Evolutionary conservation across 1,140 invertebrate species (phyloP).

Genomic region (Plutomurus gul): DNA sequence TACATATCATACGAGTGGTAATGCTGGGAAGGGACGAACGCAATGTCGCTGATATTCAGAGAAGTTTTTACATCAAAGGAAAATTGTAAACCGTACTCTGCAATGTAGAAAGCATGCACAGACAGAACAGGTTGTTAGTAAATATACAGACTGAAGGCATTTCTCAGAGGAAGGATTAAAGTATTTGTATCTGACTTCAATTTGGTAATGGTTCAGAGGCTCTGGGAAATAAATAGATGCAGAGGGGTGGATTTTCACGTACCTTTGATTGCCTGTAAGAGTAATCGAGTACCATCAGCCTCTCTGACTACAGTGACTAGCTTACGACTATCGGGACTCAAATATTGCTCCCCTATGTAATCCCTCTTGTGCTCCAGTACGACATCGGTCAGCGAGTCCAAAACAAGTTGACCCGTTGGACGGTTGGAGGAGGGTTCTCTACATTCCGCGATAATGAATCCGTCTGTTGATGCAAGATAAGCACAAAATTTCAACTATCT

Average conservation of each 20-base stretch:
- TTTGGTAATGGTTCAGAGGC: neutral
- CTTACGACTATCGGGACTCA: slow-evolving; percentile 74
- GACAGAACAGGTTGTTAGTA: too few relatives aligned
- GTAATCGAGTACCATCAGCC: slow-evolving; percentile 66
- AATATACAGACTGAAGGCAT: too few relatives aligned
- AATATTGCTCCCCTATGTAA: slow-evolving; percentile 68
- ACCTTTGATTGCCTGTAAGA: slow-evolving; percentile 73
- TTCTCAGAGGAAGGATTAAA: too few relatives aligned
- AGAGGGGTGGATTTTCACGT: neutral
- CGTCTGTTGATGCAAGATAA: slow-evolving; percentile 64
- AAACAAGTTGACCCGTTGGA: slow-evolving; percentile 70
- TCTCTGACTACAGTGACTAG: slow-evolving; percentile 71
- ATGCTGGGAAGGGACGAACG: slow-evolving; percentile 75
- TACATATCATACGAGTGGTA: slow-evolving; percentile 78
- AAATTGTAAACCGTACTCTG: slow-evolving; percentile 70
- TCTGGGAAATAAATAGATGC: neutral
- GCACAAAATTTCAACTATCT: too few relatives aligned
- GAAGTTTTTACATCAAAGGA: slow-evolving; percentile 78
- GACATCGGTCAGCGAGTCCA: slow-evolving; percentile 78
- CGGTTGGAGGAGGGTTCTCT: slow-evolving; percentile 67
- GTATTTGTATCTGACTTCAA: neutral
- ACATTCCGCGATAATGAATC: slow-evolving; percentile 74
- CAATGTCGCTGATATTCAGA: slow-evolving; percentile 74
- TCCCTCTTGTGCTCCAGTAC: slow-evolving; percentile 69
- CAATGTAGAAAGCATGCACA: too few relatives aligned